These are phyloP conservation scores for Camelus bactrianus DNA, from an alignment of 2,113 vertebrate genomes.

Conservation along the genomic window DNA sequence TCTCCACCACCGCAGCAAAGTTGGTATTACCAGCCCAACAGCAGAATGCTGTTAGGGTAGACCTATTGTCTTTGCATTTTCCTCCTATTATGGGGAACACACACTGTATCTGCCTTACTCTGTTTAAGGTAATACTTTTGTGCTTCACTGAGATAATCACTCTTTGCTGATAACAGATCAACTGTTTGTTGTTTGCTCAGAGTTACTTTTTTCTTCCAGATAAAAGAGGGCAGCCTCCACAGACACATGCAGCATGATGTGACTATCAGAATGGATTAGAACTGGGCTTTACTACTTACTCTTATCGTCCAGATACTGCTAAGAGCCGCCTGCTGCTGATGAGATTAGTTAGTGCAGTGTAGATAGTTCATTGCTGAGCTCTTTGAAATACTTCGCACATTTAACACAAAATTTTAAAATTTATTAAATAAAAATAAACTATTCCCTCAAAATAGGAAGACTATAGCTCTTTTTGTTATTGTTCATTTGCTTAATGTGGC, in stretches of 20 bases:
- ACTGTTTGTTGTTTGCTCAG: neutral
- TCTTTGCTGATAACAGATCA: conserved; percentile 53
- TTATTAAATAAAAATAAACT: conserved; percentile 28
- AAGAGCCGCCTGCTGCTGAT: neutral
- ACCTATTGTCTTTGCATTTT: neutral
- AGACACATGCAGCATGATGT: neutral
- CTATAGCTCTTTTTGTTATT: neutral
- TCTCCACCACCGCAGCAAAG: neutral
- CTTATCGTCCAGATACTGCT: neutral
- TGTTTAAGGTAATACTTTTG: neutral
- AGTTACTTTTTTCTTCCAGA: conserved; percentile 37
- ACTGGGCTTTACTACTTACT: conserved; percentile 7
- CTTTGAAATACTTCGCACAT: neutral
- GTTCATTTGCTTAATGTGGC: neutral
- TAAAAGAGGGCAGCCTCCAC: neutral
- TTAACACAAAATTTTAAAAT: conserved; percentile 24
- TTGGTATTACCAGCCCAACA: too few species aligned
- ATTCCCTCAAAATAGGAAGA: neutral
- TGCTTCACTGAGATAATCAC: conserved; percentile 47
- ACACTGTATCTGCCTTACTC: conserved; percentile 36
- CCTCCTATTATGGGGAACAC: neutral
- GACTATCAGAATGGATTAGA: neutral
- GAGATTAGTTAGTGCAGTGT: neutral
- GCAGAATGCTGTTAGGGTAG: neutral
- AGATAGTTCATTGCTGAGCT: neutral